Percentiles rank a stretch among this genome's conserved stretches.
These are phyloP conservation scores for Zele albiditarsus DNA, from an alignment of 2,888 invertebrate species.

Conservation along the genomic window DNA sequence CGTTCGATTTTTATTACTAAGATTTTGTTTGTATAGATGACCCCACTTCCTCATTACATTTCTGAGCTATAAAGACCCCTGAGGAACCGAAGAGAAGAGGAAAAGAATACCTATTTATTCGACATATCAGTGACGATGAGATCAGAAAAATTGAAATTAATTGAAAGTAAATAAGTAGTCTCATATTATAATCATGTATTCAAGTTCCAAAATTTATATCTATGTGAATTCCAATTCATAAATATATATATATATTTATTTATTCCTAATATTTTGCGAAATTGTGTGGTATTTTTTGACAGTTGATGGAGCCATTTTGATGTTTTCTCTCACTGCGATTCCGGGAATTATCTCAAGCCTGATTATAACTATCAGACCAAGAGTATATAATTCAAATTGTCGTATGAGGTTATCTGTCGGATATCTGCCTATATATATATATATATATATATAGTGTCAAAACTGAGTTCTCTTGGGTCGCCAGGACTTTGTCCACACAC, in stretches of 20 bases:
- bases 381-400: constrained; percentile 66
- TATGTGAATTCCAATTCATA: no score
- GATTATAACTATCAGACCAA: constrained; percentile 58
- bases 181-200: no score
- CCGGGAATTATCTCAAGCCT: constrained; percentile 59
- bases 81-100: no score
- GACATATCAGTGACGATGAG: no score
- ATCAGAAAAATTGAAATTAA: no score
- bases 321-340: constrained; percentile 60
- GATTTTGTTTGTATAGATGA: constrained; percentile 18
- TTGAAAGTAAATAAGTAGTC: no score
- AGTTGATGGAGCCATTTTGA: constrained; percentile 70
- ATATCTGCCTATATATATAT: no score
- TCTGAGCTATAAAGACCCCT: not conserved
- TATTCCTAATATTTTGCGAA: not conserved
- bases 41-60: not conserved
- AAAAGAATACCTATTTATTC: no score
- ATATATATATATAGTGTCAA: constrained; percentile 51
- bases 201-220: no score
- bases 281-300: constrained; percentile 61
- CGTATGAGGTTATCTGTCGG: constrained; percentile 59
- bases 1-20: constrained; percentile 6
- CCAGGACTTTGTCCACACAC: constrained; percentile 59
- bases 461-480: constrained; percentile 56
- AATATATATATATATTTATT: not conserved